A percentile compares a stretch with the other conserved stretches of the same genome.
Conservation (phyloP, 2,113 vertebrate species). For the Stigmatopora nigra region DNA sequence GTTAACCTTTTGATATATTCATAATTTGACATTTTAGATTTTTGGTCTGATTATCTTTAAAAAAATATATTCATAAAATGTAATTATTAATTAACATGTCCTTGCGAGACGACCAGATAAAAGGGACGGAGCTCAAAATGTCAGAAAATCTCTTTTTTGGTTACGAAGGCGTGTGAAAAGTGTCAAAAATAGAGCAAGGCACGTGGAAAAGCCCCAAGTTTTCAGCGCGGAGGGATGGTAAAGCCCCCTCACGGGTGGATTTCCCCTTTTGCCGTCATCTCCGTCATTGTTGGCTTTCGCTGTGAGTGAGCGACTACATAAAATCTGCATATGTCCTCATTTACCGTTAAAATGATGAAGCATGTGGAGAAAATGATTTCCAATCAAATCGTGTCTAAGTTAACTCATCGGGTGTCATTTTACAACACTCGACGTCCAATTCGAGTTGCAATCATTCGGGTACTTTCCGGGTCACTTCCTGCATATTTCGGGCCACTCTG, state of each 20-base stretch:
- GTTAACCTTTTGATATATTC: no score
- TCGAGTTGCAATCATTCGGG: no score
- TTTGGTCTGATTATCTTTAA: no score
- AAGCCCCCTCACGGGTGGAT: not conserved
- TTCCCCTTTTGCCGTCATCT: slow-evolving; percentile 2
- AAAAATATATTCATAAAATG: no score
- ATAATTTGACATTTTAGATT: no score
- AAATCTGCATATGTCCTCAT: not conserved
- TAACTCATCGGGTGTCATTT: no score
- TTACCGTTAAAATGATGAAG: not conserved
- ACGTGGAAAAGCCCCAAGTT: not conserved
- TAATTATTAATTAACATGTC: no score
- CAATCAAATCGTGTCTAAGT: no score
- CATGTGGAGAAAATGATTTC: no score
- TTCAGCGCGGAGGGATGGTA: not conserved
- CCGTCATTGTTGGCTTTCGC: not conserved
- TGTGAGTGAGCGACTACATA: not conserved
- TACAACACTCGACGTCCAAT: no score
- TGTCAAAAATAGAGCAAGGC: not conserved
- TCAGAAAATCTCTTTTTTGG: slow-evolving; percentile 30
- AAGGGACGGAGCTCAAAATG: slow-evolving; percentile 52
- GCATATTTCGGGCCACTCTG: no score
- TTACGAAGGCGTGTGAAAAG: not conserved
- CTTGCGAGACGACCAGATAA: slow-evolving; percentile 47
- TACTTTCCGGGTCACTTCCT: no score